phyloP scores from a whole-genome alignment of 2,888 invertebrate species.

The Conistra vaccinii region DNA sequence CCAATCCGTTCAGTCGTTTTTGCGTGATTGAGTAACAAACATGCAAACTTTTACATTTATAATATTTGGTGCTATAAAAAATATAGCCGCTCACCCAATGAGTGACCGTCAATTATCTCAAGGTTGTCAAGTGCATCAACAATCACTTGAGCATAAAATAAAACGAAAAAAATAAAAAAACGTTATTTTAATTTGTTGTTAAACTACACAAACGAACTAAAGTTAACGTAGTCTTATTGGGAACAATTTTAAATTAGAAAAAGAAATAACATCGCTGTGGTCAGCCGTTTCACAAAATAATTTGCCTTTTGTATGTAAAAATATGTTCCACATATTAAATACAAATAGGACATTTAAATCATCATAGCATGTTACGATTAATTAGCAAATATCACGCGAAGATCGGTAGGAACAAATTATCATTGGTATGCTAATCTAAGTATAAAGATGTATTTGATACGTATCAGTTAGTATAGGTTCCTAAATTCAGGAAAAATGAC shows the following conservation, averaged over 20 bases:
- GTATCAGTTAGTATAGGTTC: not conserved
- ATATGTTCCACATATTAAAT: constrained; percentile 23
- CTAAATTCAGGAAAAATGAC: not conserved
- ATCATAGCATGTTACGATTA: constrained; percentile 29
- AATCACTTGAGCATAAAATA: constrained; percentile 18
- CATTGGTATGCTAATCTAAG: constrained; percentile 24
- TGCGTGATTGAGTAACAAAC: not conserved
- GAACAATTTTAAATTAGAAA: no score
- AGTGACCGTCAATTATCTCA: constrained; percentile 11
- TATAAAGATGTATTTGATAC: not conserved
- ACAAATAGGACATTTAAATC: constrained; percentile 28
- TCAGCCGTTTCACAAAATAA: no score
- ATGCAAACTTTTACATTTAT: not conserved
- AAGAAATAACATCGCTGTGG: no score
- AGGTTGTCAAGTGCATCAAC: constrained; percentile 35
- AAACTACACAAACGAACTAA: not conserved
- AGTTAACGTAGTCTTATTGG: no score
- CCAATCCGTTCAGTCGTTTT: not conserved
- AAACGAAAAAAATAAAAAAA: not conserved
- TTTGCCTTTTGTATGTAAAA: not conserved
- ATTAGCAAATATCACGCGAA: constrained; percentile 45
- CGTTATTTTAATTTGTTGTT: not conserved
- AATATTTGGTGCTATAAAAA: not conserved
- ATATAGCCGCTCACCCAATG: not conserved
- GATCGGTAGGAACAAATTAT: constrained; percentile 37